Evolutionary conservation across 2,888 invertebrate genomes (phyloP), one percentile per base, ranked within the genome.

Genomic region (Drosophila koepferae): DNA sequence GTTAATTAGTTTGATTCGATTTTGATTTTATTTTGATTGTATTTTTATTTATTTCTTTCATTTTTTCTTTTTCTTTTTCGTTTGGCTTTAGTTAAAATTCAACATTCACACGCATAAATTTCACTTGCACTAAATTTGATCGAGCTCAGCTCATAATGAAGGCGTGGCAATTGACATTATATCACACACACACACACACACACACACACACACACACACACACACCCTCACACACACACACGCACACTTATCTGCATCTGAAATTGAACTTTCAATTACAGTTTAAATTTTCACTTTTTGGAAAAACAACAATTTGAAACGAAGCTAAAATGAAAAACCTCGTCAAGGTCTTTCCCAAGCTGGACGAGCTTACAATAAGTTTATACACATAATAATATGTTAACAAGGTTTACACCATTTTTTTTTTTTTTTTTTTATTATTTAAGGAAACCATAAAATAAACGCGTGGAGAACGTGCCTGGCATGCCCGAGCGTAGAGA

Each of bases 41-140:
- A 48, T 60, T 73, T 73, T n/a, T n/a, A n/a, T n/a, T n/a, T n/a
- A n/a, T n/a, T n/a, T n/a, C n/a, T n/a, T n/a, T n/a, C n/a, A n/a
- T n/a, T n/a, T n/a, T n/a, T n/a, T n/a, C n/a, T n/a, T n/a, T 51
- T 10, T 65, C 9, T 31, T 6, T 67, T 77, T 66, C 40, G 58
- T 12, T 59, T 62, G 5, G 60, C 34, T 76, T 73, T 82, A 75
- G 76, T 88, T 83, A 58, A 74, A 61, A 86, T 86, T 86, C 87
- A 73, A 56, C 85, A 80, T 89, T 86, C 87, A 89, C 84, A 81
- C 75, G 82, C 87, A 87, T 89, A 76, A 89, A 87, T 86, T 86
- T 86, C 86, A 89, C 89, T 61, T 84, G 89, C 85, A 89, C 80
- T 74, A 76, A 74, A 85, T 78, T 71, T 78, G 83, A 74, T 72